Conservation (phyloP, 2,888 invertebrate species). For the Drosophila neutralis region DNA sequence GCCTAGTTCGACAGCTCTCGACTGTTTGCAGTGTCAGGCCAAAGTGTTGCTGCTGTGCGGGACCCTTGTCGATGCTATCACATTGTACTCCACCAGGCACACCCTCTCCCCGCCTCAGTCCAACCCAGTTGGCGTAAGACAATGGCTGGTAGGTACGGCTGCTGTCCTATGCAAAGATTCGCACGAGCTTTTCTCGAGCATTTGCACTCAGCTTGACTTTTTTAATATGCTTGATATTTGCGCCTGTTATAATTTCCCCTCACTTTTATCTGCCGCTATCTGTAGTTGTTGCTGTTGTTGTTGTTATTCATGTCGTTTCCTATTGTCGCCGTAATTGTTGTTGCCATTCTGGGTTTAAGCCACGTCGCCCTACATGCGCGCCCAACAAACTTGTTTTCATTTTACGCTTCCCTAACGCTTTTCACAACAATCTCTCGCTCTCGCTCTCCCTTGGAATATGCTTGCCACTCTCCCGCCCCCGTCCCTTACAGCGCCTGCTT, state of each 20-base stretch:
- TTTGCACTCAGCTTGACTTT: constrained; percentile 80
- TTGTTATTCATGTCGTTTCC: constrained; percentile 81
- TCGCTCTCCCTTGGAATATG: constrained; percentile 3
- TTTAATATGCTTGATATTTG: constrained; percentile 79
- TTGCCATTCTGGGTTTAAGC: constrained; percentile 76
- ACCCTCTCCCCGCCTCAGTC: constrained; percentile 21
- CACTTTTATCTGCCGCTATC: constrained; percentile 7
- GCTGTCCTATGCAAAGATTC: constrained; percentile 15
- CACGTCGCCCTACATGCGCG: constrained; percentile 73
- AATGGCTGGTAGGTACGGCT: constrained; percentile 27
- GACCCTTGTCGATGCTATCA: constrained; percentile 65
- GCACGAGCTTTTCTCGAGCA: constrained; percentile 41
- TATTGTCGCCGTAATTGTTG: constrained; percentile 79
- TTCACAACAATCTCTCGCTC: constrained; percentile 56
- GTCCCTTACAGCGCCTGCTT: neutral
- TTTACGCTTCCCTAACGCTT: constrained; percentile 76
- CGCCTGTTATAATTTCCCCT: constrained; percentile 71
- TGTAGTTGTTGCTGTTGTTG: constrained; percentile 56
- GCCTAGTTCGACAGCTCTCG: constrained; percentile 55
- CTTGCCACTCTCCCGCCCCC: neutral
- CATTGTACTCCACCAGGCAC: constrained; percentile 15
- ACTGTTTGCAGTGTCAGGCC: constrained; percentile 63
- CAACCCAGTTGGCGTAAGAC: constrained; percentile 59
- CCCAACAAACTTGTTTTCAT: constrained; percentile 80
- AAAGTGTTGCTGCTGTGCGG: constrained; percentile 55